phyloP scores from a whole-genome alignment of 2,888 invertebrate genomes.

The Diplazon laetatorius region DNA sequence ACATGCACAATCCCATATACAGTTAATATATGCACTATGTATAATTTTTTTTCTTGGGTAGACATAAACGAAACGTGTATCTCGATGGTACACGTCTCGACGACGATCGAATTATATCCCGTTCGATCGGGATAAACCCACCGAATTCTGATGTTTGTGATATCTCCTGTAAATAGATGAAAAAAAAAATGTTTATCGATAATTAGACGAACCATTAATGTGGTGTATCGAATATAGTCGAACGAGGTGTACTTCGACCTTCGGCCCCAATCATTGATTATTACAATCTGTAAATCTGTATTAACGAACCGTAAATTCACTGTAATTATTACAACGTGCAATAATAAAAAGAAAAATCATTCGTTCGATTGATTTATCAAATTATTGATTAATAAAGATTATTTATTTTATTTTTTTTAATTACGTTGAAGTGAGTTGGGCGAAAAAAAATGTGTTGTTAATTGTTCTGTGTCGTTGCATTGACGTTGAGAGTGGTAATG shows the following conservation, averaged over 20 bases:
- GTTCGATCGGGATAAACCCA: conserved; percentile 42
- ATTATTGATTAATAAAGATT: conserved; percentile 5
- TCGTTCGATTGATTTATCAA: conserved; percentile 35
- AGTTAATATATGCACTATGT: no score
- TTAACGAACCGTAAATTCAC: conserved; percentile 14
- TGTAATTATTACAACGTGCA: conserved; percentile 56
- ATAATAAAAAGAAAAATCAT: conserved; percentile 62
- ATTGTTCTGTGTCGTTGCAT: no score
- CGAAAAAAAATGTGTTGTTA: no score
- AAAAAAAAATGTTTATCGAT: conserved; percentile 38
- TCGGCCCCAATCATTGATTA: not conserved
- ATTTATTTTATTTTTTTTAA: not conserved
- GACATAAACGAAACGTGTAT: conserved; percentile 11
- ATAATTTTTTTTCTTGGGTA: no score
- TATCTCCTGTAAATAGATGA: conserved; percentile 61
- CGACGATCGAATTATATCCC: conserved; percentile 14
- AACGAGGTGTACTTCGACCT: not conserved
- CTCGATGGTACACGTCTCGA: conserved; percentile 11
- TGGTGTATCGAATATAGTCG: not conserved
- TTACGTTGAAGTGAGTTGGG: no score
- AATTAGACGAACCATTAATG: conserved; percentile 16
- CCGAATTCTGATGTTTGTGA: conserved; percentile 74
- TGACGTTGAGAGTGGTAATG: no score
- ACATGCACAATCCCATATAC: no score
- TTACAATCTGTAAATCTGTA: conserved; percentile 35